Conservation (phyloP, 2,113 vertebrate genomes). For the Pterocles burchelli region DNA sequence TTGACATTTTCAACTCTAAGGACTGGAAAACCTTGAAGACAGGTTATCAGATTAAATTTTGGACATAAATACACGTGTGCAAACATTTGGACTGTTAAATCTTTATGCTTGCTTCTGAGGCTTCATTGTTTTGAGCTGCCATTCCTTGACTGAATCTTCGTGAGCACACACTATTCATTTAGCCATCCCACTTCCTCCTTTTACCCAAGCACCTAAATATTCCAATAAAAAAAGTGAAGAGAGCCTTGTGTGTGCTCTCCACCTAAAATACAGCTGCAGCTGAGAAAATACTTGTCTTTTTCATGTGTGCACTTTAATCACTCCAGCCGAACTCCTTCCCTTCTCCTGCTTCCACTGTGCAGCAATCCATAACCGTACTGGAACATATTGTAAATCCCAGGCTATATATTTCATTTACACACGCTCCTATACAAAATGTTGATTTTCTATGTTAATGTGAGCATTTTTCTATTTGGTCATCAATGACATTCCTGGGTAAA, state of each 20-base stretch:
- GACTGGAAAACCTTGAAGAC: slow-evolving; percentile 29
- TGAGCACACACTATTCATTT: slow-evolving; percentile 56
- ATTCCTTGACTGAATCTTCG: slow-evolving; percentile 52
- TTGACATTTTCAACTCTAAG: slow-evolving; percentile 12
- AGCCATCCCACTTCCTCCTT: slow-evolving; percentile 62
- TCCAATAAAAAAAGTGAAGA: slow-evolving; percentile 67
- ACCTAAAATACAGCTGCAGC: slow-evolving; percentile 70
- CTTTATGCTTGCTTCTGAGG: slow-evolving; percentile 55
- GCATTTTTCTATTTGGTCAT: neutral
- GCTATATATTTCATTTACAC: neutral
- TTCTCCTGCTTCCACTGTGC: slow-evolving; percentile 2
- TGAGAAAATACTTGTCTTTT: slow-evolving; percentile 67
- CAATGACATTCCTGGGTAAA: neutral
- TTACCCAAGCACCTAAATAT: slow-evolving; percentile 52
- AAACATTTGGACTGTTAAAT: slow-evolving; percentile 57
- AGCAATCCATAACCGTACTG: slow-evolving; percentile 18
- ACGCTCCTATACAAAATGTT: neutral
- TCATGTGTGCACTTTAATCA: slow-evolving; percentile 63
- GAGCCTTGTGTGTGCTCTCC: slow-evolving; percentile 60
- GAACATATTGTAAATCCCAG: slow-evolving; percentile 16
- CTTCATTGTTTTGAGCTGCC: slow-evolving; percentile 55
- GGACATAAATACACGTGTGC: slow-evolving; percentile 40
- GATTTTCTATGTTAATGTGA: neutral
- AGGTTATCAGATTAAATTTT: slow-evolving; percentile 57
- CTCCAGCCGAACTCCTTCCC: neutral